Conservation (phyloP, 2,888 invertebrate genomes). For the Philhelius pedissequus region DNA sequence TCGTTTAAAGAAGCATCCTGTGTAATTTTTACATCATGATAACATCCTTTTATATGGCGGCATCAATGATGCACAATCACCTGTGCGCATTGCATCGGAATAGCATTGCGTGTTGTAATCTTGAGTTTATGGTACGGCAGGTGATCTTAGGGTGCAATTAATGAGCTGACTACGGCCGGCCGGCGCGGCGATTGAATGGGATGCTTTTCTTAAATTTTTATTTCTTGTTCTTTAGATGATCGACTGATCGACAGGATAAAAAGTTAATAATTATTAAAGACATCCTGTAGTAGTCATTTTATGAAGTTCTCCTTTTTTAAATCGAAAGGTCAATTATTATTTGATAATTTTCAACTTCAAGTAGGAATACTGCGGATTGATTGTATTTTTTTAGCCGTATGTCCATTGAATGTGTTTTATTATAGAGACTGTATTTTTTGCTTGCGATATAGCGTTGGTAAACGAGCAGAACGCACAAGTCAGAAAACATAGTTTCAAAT, state of each 20-base stretch:
- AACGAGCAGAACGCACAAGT: no score
- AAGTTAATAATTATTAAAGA: conserved; percentile 45
- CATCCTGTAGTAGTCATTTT: conserved; percentile 30
- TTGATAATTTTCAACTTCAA: neutral
- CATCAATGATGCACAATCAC: conserved; percentile 57
- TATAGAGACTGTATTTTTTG: no score
- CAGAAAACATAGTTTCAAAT: no score
- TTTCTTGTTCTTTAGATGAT: neutral
- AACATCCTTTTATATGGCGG: conserved; percentile 30
- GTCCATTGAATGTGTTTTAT: neutral
- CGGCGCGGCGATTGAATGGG: conserved; percentile 2
- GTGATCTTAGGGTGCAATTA: conserved; percentile 44
- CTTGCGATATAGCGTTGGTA: no score
- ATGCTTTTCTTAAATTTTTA: neutral
- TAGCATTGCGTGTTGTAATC: conserved; percentile 53
- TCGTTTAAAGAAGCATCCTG: conserved; percentile 45
- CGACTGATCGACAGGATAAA: conserved; percentile 40
- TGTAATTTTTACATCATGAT: conserved; percentile 58
- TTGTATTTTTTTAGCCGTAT: neutral
- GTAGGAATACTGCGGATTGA: neutral
- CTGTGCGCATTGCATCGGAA: conserved; percentile 37
- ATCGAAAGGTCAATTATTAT: conserved; percentile 21
- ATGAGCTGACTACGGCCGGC: neutral
- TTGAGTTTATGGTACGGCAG: conserved; percentile 51
- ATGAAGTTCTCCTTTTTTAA: conserved; percentile 3